Evolutionary conservation across 2,888 invertebrate species (phyloP), one percentile per base, ranked within the genome.

Genomic region (Apantesis nais): DNA sequence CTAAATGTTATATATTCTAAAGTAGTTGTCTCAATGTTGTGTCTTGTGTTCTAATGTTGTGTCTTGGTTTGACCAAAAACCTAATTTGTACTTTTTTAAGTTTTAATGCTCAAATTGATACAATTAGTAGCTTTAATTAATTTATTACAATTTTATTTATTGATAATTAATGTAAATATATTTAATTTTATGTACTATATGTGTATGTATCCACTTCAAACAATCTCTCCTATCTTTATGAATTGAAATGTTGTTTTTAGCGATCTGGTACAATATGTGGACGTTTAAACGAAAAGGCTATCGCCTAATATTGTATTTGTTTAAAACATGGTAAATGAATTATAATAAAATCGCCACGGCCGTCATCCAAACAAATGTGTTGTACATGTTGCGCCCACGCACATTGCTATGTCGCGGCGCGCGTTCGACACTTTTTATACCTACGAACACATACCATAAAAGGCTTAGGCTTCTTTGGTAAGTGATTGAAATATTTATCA

Each of bases 261-360:
- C 60, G 41, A 74, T 76, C 67, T 71, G 75, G 74, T 66, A 68
- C 62, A 72, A 70, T 80, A 81, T 78, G 73, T 68, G 39, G 64
- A 77, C 76, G 77, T 73, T 81, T 75, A 74, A 73, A 73, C 39
- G 64, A 62, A 72, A 77, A 70, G 39, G 67, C 68, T 71, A 78
- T 74, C 66, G 62, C 64, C 76, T 74, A 85, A 86, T 85, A 80
- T 80, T 81, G 74, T 82, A 81, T 85, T 83, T 85, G 83, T 85
- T 87, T 82, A 84, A 86, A 90, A 91, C 92, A 92, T 85, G 90
- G 89, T 92, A 93, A 93, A 91, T 92, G 92, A 92, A 92, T 93
- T 93, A 93, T 92, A 93, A 92, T 92, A 93, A 93, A 92, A 90
- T 88, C 86, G 89, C 85, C 86, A 87, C 86, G 88, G 88, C 86